Evolutionary conservation across 1,140 invertebrate species (phyloP), one percentile per base, ranked within the genome.

Genomic region (Trachymyrmex cornetzi): DNA sequence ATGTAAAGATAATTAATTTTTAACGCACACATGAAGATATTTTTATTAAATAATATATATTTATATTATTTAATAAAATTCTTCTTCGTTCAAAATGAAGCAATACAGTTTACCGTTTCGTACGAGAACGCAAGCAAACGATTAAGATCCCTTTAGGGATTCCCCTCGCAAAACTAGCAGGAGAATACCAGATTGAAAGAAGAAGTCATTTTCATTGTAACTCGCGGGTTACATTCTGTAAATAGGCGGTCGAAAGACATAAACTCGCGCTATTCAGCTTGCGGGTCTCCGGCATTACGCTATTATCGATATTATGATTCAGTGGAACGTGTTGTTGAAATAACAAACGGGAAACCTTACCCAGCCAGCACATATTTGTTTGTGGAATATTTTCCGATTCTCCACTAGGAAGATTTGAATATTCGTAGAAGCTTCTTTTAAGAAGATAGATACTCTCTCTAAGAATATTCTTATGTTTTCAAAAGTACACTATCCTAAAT

Each of bases 231-330:
- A 77, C 50, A 53, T 63, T 16, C 50, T 69, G 34, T 53, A 71
- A 75, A 81, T 34, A 55, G 30, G 50, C 59, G 63, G 48, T 50
- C 64, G 22, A 24, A 2, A 82, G 24, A 84, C 44, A 30, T 79
- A 87, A 89, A 80, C 30, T 59, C 57, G 24, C 27, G 53, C 72
- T 59, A 67, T 90, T 89, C 72, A 87, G 69, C 72, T 66, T 12
- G 16, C 22, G 50, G 24, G 12, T 44, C 72, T 59, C 38, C 38
- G n/a, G 19, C 48, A 71, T 87, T 87, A 85, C 63, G 30, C 24
- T 74, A 88, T 88, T 90, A 90, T 85, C 80, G 80, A 61, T 88
- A 77, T 86, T 90, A 79, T 88, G 89, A 91, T 91, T 91, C 89
- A 88, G 84, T 71, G 16, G 87, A 59, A 24, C 30, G 48, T 86